Conservation (phyloP, 2,888 invertebrate genomes). For the Siphlonurus alternatus region DNA sequence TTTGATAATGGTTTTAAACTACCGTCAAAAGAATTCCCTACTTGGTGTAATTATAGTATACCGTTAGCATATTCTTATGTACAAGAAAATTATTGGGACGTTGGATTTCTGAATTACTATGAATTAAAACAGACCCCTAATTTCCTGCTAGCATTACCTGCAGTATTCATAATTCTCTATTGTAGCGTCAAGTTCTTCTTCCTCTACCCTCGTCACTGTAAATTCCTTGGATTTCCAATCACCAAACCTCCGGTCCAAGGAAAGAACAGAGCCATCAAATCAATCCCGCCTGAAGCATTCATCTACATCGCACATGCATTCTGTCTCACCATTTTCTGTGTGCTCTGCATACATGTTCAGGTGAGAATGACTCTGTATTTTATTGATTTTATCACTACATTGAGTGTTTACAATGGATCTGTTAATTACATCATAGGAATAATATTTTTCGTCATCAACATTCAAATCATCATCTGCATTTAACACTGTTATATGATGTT, state of each 20-base stretch:
- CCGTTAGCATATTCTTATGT: constrained; percentile 68
- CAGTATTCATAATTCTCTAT: constrained; percentile 43
- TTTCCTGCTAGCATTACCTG: constrained; percentile 74
- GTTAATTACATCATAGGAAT: too few species aligned
- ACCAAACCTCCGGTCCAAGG: constrained; percentile 10
- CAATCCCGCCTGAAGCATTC: constrained; percentile 31
- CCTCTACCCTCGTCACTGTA: constrained; percentile 11
- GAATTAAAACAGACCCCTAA: constrained; percentile 83
- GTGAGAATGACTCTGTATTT: constrained; percentile 19
- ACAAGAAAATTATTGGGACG: constrained; percentile 87
- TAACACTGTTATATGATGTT: too few species aligned
- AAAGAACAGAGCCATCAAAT: too few species aligned
- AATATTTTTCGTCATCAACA: too few species aligned
- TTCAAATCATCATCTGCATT: too few species aligned
- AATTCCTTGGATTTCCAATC: constrained; percentile 22
- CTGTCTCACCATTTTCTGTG: constrained; percentile 55
- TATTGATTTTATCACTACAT: not conserved
- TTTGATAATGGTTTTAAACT: constrained; percentile 39
- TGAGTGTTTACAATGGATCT: too few species aligned
- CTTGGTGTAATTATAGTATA: constrained; percentile 28
- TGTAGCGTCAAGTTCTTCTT: constrained; percentile 13
- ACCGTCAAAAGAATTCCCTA: constrained; percentile 34
- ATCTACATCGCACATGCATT: constrained; percentile 59
- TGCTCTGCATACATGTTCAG: constrained; percentile 78
- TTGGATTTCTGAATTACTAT: constrained; percentile 82